Evolutionary conservation across 2,113 vertebrate species (phyloP), one percentile per base, ranked within the genome.

Genomic region (Cichladusa arquata): DNA sequence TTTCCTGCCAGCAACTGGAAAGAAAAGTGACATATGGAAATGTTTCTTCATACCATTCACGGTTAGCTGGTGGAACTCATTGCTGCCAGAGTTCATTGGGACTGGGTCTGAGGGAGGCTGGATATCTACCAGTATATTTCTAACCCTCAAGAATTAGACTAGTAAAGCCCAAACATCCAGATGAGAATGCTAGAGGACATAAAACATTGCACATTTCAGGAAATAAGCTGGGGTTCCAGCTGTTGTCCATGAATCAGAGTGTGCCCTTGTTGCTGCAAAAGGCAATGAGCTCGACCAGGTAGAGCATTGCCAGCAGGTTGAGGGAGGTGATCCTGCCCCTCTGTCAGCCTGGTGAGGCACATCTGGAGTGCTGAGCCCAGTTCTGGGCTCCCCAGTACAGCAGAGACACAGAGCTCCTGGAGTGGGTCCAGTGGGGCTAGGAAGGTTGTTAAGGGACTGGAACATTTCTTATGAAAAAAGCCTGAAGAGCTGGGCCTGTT

Each of bases 21-120:
- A 81, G 28, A 64, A 67, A 71, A 92, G 36, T 82, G 91, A 89
- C 3, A 6, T 24, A 48, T 34, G 47, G 44, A 81, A 86, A 87
- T 84, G 31, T 89, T 94, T 83, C 61, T 89, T 89, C 69, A 81
- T 81, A 62, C 38, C n/a, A n/a, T 16, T 73, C 64, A 50, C 20
- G 61, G 60, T 84, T 89, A 89, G 15, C n/a, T 86, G 77, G 78
- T 91, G 74, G 74, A 95, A 70, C 50, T 85, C 45, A 38, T 31
- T 85, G 84, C 57, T 82, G 42, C 53, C 54, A 69, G 54, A 64
- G 9, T 25, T 92, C 40, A 38, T 23, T 36, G 34, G 83, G 66
- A 53, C 28, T 22, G 45, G 57, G 65, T 91, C 45, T 0, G 6
- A 72, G 28, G 17, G 42, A 69, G 26, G 26, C 6, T 93, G 42